Evolutionary conservation across 2,113 vertebrate species (phyloP), one percentile per base, ranked within the genome.

Genomic region (Scomber colias): DNA sequence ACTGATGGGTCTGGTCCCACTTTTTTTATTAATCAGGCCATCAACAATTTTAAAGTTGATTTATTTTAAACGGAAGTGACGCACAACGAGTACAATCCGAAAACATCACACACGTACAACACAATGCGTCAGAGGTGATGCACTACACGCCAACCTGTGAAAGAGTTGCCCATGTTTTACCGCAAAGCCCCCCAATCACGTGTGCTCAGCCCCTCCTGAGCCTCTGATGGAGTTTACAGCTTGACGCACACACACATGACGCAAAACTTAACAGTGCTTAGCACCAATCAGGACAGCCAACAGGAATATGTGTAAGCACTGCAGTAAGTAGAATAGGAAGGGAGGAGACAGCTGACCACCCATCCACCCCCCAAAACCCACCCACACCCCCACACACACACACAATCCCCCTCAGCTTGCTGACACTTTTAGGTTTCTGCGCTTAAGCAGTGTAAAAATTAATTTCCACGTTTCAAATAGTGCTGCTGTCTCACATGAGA

Each of bases 241-340:
- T 71, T 91, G 90, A 93, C 87, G 85, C 88, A 91, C 81, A 77
- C 81, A 78, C 66, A 19, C 61, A 68, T 49, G 45, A 90, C 75
- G 82, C 90, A 85, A 92, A 92, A 89, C 83, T 91, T 92, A 79
- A 89, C 86, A 12, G 83, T 3, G 72, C 83, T 80, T 45, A 51
- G 84, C 81, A 90, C 93, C 94, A 94, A 94, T 93, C 90, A 85
- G 89, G 60, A 64, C 15, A 2, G 55, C 65, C 75, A 17, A 40
- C 16, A 50, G 51, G 77, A 67, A 70, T 24, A 77, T 78, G 64
- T 66, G 24, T 24, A 63, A 87, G 85, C 86, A 89, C 90, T 92
- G 91, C 91, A 6, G 91, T 89, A 79, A 87, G 81, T 77, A 51
- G 61, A 77, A 73, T 48, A 50, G 74, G 50, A 68, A 69, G 54